These are phyloP conservation scores for Campoplex capitator DNA, from an alignment of 2,888 invertebrate genomes.

Conservation along the genomic window DNA sequence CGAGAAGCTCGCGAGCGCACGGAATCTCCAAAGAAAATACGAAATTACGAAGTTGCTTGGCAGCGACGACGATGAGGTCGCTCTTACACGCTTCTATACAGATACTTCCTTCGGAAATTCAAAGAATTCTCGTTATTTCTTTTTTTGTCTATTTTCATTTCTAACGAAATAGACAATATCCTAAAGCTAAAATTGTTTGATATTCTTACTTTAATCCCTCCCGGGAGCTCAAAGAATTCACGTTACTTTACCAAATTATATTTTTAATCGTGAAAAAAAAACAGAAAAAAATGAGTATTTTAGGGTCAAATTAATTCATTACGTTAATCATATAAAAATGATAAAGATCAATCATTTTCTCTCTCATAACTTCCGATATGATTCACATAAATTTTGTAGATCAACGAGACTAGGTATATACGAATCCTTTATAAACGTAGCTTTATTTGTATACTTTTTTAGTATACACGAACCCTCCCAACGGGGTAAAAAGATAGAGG, in stretches of 20 bases:
- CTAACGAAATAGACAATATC: neutral
- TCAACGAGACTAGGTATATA: neutral
- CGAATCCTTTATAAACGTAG: neutral
- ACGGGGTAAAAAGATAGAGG: neutral
- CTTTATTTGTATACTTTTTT: neutral
- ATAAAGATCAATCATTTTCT: neutral
- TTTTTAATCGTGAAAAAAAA: neutral
- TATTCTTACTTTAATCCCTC: neutral
- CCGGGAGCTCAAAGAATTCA: neutral
- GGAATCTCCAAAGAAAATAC: conserved; percentile 82
- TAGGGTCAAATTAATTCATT: neutral
- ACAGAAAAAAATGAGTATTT: neutral
- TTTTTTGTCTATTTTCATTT: neutral
- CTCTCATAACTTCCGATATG: neutral
- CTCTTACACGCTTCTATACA: neutral
- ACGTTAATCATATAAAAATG: neutral
- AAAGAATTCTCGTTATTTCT: conserved; percentile 40
- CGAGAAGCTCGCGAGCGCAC: conserved; percentile 72
- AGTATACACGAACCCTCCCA: neutral
- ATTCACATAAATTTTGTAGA: neutral
- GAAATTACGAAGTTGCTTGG: conserved; percentile 80
- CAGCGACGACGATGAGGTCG: conserved; percentile 50
- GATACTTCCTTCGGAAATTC: conserved; percentile 39
- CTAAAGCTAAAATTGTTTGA: neutral
- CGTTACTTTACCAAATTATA: neutral